phyloP scores from a whole-genome alignment of 2,888 invertebrate species.

The Lasioglossum leucozonium region DNA sequence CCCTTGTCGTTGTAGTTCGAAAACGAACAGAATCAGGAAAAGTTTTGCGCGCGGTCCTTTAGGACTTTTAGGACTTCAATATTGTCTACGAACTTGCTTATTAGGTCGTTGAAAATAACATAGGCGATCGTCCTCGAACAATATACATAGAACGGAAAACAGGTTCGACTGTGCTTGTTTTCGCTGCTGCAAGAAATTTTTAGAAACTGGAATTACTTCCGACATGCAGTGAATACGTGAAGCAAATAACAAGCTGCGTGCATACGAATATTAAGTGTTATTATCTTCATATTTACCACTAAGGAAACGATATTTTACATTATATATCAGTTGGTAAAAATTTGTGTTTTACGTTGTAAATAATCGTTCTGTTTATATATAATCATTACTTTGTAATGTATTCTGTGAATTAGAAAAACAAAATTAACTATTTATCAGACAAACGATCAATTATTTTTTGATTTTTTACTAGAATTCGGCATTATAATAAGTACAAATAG shows the following conservation, averaged over 20 bases:
- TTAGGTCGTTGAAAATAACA: constrained; percentile 48
- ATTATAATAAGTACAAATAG: too few species aligned
- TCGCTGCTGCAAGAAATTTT: not conserved
- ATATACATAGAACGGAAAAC: not conserved
- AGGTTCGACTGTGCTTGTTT: not conserved
- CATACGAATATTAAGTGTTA: not conserved
- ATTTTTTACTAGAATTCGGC: too few species aligned
- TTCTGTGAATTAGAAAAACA: not conserved
- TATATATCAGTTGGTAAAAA: not conserved
- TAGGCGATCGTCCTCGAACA: constrained; percentile 11
- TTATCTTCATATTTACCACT: not conserved
- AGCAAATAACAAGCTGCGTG: not conserved
- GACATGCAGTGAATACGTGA: too few species aligned
- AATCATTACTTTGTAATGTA: not conserved
- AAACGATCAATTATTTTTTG: not conserved
- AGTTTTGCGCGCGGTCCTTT: constrained; percentile 45
- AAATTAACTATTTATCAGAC: too few species aligned
- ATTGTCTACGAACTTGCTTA: constrained; percentile 49
- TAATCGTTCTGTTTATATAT: not conserved
- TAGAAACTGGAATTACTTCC: not conserved
- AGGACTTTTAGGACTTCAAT: constrained; percentile 38
- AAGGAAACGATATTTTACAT: not conserved
- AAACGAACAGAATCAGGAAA: constrained; percentile 42
- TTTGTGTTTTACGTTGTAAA: not conserved
- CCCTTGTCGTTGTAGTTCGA: constrained; percentile 26